These are phyloP conservation scores for Cliona cf. orientalis DNA, from an alignment of 37 sponge, comb jelly and placozoan species.

Conservation along the genomic window DNA sequence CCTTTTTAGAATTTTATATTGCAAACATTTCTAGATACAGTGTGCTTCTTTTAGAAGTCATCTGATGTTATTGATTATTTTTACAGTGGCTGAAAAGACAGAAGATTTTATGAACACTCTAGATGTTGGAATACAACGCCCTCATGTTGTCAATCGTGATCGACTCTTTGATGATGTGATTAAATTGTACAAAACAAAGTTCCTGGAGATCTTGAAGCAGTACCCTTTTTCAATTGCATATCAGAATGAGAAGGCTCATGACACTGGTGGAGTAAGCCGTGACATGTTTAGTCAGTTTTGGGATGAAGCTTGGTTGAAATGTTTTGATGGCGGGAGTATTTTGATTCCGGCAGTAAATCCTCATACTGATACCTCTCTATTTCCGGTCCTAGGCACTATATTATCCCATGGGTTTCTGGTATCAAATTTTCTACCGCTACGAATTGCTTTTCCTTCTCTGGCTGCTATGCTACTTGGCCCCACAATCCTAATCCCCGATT, in stretches of 20 bases:
- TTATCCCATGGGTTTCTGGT: slow-evolving; percentile 14
- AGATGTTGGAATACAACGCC: too few species aligned
- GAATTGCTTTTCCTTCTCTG: slow-evolving; percentile 9
- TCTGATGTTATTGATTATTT: too few species aligned
- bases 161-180: slow-evolving; percentile 1
- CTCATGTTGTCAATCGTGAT: not conserved
- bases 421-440: not conserved
- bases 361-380: not conserved
- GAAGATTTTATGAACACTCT: too few species aligned
- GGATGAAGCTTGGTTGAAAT: not conserved
- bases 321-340: not conserved
- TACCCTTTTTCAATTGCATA: not conserved
- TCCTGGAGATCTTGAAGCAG: not conserved
- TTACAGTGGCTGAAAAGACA: too few species aligned
- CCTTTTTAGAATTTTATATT: too few species aligned
- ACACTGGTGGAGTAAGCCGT: slow-evolving; percentile 6
- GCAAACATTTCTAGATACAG: too few species aligned
- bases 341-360: slow-evolving; percentile 8
- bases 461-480: not conserved
- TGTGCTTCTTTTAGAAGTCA: too few species aligned
- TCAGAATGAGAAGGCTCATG: slow-evolving; percentile 2
- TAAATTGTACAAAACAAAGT: not conserved
- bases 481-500: not conserved
- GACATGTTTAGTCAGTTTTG: slow-evolving; percentile 3
- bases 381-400: slow-evolving; percentile 8